Evolutionary conservation across 2,888 invertebrate species (phyloP).

Genomic region (Allygus modestus): DNA sequence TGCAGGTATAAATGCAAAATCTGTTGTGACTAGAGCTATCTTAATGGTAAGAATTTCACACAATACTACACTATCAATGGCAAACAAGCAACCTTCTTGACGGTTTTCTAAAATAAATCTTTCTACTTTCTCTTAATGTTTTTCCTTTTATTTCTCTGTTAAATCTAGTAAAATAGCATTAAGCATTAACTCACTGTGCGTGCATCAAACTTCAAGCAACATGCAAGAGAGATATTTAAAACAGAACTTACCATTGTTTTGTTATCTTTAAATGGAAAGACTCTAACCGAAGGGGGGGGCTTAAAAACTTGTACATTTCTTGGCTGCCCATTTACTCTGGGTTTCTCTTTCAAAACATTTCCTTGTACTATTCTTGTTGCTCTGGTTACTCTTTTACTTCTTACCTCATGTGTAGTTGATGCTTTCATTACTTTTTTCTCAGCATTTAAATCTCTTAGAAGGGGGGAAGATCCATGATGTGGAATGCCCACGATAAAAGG

Average conservation of each 20-base stretch:
- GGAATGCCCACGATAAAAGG: conserved; percentile 21
- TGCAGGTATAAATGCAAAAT: too few species aligned
- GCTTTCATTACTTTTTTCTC: not conserved
- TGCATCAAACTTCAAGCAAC: not conserved
- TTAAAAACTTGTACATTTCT: not conserved
- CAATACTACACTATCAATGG: too few species aligned
- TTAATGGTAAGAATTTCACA: too few species aligned
- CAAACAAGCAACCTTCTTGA: too few species aligned
- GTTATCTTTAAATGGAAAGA: not conserved
- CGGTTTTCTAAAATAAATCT: too few species aligned
- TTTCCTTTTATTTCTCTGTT: too few species aligned
- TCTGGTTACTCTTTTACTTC: not conserved
- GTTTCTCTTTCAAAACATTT: conserved; percentile 2
- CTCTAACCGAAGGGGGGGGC: not conserved
- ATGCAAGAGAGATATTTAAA: not conserved
- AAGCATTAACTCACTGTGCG: not conserved
- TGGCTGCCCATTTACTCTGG: not conserved
- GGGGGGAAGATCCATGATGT: conserved; percentile 18
- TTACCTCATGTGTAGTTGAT: not conserved
- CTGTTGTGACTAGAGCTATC: too few species aligned
- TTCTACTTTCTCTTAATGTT: too few species aligned
- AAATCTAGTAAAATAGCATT: too few species aligned
- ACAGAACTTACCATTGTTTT: conserved; percentile 2
- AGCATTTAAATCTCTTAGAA: not conserved
- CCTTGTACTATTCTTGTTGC: not conserved